Conservation (phyloP, 2,888 invertebrate species). For the Meteorus cinctellus region DNA sequence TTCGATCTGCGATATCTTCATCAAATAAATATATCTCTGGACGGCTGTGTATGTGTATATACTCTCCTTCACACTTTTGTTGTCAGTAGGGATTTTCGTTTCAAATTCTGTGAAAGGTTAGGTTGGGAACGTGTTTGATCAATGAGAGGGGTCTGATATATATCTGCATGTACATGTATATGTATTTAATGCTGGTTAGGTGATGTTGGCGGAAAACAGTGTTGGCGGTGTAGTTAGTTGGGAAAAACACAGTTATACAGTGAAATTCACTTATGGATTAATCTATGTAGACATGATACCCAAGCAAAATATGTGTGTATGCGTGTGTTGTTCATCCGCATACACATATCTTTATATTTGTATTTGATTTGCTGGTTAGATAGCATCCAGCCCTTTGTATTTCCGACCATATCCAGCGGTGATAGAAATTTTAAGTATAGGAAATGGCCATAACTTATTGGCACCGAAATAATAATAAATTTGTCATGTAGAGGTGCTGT, state of each 20-base stretch:
- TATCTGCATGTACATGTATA: slow-evolving; percentile 10
- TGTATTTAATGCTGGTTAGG: neutral
- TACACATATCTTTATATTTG: no score
- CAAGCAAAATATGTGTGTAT: slow-evolving; percentile 8
- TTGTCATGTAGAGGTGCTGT: no score
- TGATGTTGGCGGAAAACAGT: neutral
- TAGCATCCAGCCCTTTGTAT: neutral
- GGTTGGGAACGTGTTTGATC: slow-evolving; percentile 61
- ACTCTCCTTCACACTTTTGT: neutral
- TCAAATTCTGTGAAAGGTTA: slow-evolving; percentile 37
- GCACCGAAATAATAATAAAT: no score
- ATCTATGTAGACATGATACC: slow-evolving; percentile 9
- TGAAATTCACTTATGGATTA: slow-evolving; percentile 54
- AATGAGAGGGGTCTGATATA: slow-evolving; percentile 52
- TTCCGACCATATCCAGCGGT: neutral
- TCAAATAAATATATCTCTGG: no score
- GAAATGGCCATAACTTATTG: no score
- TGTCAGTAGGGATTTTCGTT: neutral
- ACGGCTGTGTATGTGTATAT: neutral
- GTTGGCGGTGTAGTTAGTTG: neutral
- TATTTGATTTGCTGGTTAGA: no score
- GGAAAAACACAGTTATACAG: slow-evolving; percentile 50
- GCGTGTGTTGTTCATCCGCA: neutral
- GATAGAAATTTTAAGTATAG: neutral
- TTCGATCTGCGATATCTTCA: neutral